A percentile compares a stretch with the other conserved stretches of the same genome.
Evolutionary conservation across 2,888 invertebrate genomes (phyloP).

Genomic region (Eubasilissa splendida): DNA sequence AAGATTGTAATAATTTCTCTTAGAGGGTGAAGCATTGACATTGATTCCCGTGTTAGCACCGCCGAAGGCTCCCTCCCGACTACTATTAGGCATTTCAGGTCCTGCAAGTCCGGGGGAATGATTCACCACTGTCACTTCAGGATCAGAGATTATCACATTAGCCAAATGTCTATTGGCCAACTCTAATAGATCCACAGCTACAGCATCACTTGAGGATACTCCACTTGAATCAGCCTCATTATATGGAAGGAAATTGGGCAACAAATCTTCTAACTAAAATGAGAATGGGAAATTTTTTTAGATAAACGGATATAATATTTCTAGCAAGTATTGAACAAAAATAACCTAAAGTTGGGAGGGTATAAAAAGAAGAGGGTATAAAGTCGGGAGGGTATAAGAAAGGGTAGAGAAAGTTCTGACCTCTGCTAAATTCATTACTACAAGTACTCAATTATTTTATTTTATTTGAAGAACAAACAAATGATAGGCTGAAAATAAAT

Average conservation of each 20-base stretch:
- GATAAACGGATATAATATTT: too few relatives aligned
- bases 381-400: too few relatives aligned
- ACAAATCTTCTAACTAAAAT: slow-evolving; percentile 41
- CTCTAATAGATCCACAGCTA: slow-evolving; percentile 5
- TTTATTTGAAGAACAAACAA: too few relatives aligned
- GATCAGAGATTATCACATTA: slow-evolving; percentile 25
- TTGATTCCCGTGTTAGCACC: slow-evolving; percentile 53
- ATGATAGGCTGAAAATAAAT: too few relatives aligned
- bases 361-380: too few relatives aligned
- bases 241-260: slow-evolving; percentile 21
- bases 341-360: too few relatives aligned
- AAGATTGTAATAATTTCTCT: slow-evolving; percentile 57
- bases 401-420: too few relatives aligned
- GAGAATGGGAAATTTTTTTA: neutral
- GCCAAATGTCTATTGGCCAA: slow-evolving; percentile 20
- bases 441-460: too few relatives aligned
- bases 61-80: slow-evolving; percentile 51
- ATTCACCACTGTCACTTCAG: neutral
- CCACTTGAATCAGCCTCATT: neutral
- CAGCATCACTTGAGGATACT: neutral
- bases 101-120: neutral
- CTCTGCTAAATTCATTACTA: too few relatives aligned
- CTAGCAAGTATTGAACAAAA: too few relatives aligned
- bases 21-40: slow-evolving; percentile 58
- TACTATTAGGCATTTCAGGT: slow-evolving; percentile 53